Base-by-base conservation (phyloP, 2,113 vertebrate species). In the Antechinus flavipes region DNA sequence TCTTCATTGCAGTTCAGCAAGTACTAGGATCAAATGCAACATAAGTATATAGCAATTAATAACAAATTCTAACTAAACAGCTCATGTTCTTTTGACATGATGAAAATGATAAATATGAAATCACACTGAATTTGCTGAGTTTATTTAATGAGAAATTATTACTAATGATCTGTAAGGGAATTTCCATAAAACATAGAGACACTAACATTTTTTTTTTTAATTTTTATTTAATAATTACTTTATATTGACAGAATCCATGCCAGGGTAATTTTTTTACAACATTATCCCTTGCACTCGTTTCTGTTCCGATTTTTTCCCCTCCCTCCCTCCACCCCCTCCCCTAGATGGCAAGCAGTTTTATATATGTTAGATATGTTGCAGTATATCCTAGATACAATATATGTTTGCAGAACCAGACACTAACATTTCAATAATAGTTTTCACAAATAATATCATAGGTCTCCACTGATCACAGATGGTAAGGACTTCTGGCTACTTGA, bases 391-490 rank as follows among this genome's bases (percentile, higher is more conserved):
- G 42, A 42, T 42, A 42, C 42, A 42, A 42, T 42, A 42, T 42
- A 42, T 42, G 42, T 42, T 42, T 42, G 42, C 42, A 42, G 42
- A 42, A 42, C 42, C 42, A 90, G 91, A 95, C 68, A 22, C 68
- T 84, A 84, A 42, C 22, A 90, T 95, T 93, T 96, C 95, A 94
- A 95, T 96, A 93, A 93, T 56, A 84, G 54, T 91, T 95, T 93
- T 96, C 56, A 19, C 94, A 42, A 55, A 90, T 55, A 50, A 53
- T 53, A 26, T 93, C 95, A 68, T 0, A 10, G 9, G 12, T 55
- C 96, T 97, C 93, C 95, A 91, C 94, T 98, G 95, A 96, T 90
- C 76, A 95, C 30, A 96, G 76, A 95, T 90, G 92, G 54, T 89
- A 91, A 49, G 95, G 91, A 53, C 94, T 93, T 94, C 95, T 68